phyloP scores from a whole-genome alignment of 2,797 vertebrate species.

The Danio albolineatus region DNA sequence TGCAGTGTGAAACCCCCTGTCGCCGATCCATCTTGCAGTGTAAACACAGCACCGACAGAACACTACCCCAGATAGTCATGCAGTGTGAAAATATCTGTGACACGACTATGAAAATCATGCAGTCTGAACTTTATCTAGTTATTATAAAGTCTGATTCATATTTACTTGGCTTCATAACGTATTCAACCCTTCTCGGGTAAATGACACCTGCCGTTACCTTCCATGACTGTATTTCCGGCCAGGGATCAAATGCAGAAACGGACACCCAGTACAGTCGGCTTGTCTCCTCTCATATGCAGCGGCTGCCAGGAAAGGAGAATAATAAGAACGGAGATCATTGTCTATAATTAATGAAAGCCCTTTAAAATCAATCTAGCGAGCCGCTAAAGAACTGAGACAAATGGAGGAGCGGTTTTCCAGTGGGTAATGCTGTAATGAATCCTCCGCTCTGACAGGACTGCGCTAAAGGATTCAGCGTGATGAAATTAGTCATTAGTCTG shows the following conservation, averaged over 20 bases:
- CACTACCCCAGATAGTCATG: no score
- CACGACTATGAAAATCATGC: no score
- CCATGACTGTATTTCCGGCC: constrained; percentile 22
- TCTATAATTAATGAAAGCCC: constrained; percentile 67
- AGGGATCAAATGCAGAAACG: constrained; percentile 45
- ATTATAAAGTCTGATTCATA: neutral
- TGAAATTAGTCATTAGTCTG: constrained; percentile 51
- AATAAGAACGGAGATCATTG: constrained; percentile 25
- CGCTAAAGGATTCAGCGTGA: constrained; percentile 48
- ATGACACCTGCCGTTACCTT: constrained; percentile 1
- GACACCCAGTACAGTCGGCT: neutral
- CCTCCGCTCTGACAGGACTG: constrained; percentile 35
- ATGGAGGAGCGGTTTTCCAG: constrained; percentile 49
- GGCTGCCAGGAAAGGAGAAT: constrained; percentile 52
- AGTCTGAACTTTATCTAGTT: no score
- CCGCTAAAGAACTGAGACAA: constrained; percentile 62
- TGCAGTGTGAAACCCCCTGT: no score
- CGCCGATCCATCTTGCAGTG: no score
- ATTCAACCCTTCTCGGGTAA: neutral
- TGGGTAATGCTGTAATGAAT: constrained; percentile 48
- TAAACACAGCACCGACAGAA: no score
- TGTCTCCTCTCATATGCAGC: constrained; percentile 28
- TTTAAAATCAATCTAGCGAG: constrained; percentile 59
- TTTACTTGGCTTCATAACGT: neutral
- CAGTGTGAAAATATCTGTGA: no score